These are phyloP conservation scores for Amiota minor DNA, from an alignment of 2,888 invertebrate species.

Conservation along the genomic window DNA sequence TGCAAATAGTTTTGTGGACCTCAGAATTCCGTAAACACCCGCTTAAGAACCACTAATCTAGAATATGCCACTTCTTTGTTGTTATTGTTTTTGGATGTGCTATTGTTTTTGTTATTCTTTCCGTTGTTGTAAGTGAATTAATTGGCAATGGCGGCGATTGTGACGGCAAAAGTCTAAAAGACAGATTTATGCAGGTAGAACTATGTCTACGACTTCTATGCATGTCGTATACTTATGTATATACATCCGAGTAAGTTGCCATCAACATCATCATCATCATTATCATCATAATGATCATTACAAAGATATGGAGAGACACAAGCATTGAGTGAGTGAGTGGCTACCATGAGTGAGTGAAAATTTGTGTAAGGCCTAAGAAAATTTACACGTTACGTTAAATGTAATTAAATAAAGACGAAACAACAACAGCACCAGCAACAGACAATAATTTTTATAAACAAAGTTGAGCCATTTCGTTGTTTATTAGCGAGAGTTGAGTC, in stretches of 20 bases:
- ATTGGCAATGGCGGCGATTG: conserved; percentile 45
- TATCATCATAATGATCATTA: conserved; percentile 24
- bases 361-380: background rate
- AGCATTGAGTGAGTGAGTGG: conserved; percentile 27
- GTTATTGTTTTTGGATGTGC: background rate
- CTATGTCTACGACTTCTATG: background rate
- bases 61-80: no score
- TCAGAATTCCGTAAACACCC: no score
- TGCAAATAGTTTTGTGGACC: no score
- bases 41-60: no score
- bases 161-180: conserved; percentile 36
- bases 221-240: background rate
- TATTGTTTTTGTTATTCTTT: background rate
- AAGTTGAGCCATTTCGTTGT: no score
- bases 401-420: background rate
- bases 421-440: background rate
- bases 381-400: background rate
- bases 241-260: no score
- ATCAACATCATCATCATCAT: no score
- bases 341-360: conserved; percentile 30
- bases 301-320: conserved; percentile 41
- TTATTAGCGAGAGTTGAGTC: no score
- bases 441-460: background rate
- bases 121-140: conserved; percentile 44
- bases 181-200: conserved; percentile 46